Percentiles rank a stretch among this genome's conserved stretches.
phyloP scores from a whole-genome alignment of 2,888 invertebrate species.

The Cactoblastis cactorum region DNA sequence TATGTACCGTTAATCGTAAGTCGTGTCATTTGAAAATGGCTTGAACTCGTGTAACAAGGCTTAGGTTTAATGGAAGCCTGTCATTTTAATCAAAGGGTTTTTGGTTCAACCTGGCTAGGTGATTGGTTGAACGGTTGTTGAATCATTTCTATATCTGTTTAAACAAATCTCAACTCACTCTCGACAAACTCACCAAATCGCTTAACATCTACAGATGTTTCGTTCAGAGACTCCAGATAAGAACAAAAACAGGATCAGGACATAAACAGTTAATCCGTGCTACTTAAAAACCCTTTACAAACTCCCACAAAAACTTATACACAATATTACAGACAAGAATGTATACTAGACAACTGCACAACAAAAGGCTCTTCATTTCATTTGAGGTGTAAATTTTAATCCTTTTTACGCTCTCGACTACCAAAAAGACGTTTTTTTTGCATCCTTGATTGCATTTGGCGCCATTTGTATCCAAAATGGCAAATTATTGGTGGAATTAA shows the following conservation, averaged over 20 bases:
- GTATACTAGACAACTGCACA: conserved; percentile 1
- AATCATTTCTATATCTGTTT: no score
- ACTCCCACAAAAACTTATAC: conserved; percentile 10
- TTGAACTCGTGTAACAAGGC: no score
- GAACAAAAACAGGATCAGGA: not conserved
- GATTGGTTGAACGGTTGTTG: no score
- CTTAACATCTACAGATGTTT: no score
- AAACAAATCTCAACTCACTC: no score
- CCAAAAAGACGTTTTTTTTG: conserved; percentile 3
- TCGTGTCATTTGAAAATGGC: no score
- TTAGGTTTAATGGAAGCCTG: no score
- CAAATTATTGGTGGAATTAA: not conserved
- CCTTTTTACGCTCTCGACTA: conserved; percentile 35
- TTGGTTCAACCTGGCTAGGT: no score
- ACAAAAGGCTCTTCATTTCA: conserved; percentile 28
- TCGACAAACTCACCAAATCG: no score
- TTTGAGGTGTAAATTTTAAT: conserved; percentile 54
- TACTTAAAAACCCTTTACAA: conserved; percentile 6
- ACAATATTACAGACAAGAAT: not conserved
- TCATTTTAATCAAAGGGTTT: no score
- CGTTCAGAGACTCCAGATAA: no score
- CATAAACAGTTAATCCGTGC: not conserved
- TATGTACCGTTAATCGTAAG: no score
- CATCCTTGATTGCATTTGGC: conserved; percentile 10
- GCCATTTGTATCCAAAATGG: not conserved